A percentile compares a stretch with the other conserved stretches of the same genome.
Evolutionary conservation across 2,888 invertebrate species (phyloP).

Genomic region (Bhutanitis thaidina): DNA sequence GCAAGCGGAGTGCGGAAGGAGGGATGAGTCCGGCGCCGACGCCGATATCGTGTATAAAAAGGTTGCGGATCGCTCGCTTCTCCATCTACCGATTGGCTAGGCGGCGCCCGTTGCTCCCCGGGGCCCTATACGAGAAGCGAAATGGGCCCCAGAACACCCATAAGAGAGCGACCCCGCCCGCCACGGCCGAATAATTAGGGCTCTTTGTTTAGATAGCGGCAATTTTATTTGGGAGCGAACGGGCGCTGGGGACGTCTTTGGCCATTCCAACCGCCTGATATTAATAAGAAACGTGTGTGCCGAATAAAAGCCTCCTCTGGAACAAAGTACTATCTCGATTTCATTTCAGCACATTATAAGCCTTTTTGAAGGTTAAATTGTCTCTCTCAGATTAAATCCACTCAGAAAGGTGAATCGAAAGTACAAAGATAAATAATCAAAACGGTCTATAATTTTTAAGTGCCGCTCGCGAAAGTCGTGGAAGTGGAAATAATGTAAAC

Average conservation of each 20-base stretch:
- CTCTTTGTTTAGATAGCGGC: constrained; percentile 82
- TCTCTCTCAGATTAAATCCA: constrained; percentile 3
- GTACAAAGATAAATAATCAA: constrained; percentile 22
- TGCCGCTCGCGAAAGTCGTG: constrained; percentile 58
- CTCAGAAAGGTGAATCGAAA: constrained; percentile 4
- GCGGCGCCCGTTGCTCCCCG: constrained; percentile 81
- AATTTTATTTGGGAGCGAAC: constrained; percentile 81
- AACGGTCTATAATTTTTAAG: constrained; percentile 24
- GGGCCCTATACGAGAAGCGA: constrained; percentile 83
- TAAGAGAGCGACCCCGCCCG: constrained; percentile 84
- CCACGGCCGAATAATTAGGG: constrained; percentile 83
- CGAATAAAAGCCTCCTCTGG: constrained; percentile 37
- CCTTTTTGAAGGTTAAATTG: constrained; percentile 11
- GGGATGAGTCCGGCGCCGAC: constrained; percentile 53
- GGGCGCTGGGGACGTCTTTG: constrained; percentile 77
- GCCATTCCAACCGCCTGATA: constrained; percentile 73
- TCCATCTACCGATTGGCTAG: constrained; percentile 82
- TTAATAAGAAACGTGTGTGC: constrained; percentile 77
- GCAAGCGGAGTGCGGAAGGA: constrained; percentile 27
- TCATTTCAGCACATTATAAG: constrained; percentile 32
- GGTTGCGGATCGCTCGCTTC: constrained; percentile 77
- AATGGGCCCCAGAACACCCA: constrained; percentile 85
- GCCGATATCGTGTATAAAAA: constrained; percentile 78
- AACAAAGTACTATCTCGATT: constrained; percentile 44
- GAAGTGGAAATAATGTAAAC: constrained; percentile 56